Percentiles rank a stretch among this genome's conserved stretches.
These are phyloP conservation scores for Laspeyria flexula DNA, from an alignment of 2,888 invertebrate genomes.

Conservation along the genomic window DNA sequence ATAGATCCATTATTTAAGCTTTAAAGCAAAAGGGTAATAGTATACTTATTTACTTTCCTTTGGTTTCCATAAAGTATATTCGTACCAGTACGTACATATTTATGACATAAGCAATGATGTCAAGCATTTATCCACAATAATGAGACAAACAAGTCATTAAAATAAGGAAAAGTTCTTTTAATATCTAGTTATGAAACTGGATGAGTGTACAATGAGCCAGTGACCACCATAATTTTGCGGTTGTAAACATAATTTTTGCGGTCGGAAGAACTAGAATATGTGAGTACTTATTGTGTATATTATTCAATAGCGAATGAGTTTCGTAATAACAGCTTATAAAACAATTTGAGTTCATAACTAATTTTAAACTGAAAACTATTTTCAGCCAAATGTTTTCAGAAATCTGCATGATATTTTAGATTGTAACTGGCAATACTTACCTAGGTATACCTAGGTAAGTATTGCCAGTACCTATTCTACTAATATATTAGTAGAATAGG, in stretches of 20 bases:
- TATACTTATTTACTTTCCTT: background rate
- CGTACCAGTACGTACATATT: background rate
- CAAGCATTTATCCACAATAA: background rate
- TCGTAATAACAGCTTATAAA: background rate
- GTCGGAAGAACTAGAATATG: background rate
- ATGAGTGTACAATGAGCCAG: conserved; percentile 1
- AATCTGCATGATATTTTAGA: too few species aligned
- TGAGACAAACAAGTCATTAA: background rate
- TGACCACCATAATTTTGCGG: background rate
- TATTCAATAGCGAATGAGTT: background rate
- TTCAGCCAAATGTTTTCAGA: too few species aligned
- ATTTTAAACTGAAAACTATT: too few species aligned
- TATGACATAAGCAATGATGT: conserved; percentile 1
- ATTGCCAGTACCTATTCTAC: too few species aligned
- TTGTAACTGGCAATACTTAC: too few species aligned
- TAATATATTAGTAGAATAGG: too few species aligned
- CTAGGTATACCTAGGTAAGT: too few species aligned
- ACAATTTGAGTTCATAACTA: too few species aligned
- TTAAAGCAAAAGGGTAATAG: too few species aligned
- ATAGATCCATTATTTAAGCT: too few species aligned
- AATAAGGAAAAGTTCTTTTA: background rate
- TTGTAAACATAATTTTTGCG: conserved; percentile 1
- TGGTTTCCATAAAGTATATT: background rate
- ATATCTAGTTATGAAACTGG: conserved; percentile 3
- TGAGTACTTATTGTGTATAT: background rate